Conservation (phyloP, 2,113 vertebrate genomes). For the Condylura cristata region DNA sequence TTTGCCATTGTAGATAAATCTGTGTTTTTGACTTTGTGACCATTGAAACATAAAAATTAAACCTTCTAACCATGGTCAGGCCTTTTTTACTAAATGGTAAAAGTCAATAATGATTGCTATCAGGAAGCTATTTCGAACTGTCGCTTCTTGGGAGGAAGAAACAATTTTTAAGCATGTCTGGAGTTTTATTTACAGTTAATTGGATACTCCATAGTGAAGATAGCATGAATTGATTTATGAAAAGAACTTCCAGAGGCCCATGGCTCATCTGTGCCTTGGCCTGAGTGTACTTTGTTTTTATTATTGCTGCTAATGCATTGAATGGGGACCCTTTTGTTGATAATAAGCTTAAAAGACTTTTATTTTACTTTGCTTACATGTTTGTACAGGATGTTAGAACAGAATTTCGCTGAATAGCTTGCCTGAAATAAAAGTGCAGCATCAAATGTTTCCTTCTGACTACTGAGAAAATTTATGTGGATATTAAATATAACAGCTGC, state of each 20-base stretch:
- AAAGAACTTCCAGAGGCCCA: background rate
- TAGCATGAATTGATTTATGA: slow-evolving; percentile 58
- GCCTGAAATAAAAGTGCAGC: slow-evolving; percentile 45
- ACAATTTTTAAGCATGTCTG: slow-evolving; percentile 32
- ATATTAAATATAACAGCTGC: background rate
- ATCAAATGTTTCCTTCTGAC: slow-evolving; percentile 53
- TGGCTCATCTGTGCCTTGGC: background rate
- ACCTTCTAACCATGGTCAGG: slow-evolving; percentile 41
- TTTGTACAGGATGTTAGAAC: slow-evolving; percentile 39
- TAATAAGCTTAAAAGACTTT: slow-evolving; percentile 72
- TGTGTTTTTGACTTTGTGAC: slow-evolving; percentile 59
- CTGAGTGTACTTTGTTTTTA: slow-evolving; percentile 61
- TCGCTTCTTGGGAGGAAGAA: slow-evolving; percentile 19
- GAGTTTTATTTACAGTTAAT: slow-evolving; percentile 59
- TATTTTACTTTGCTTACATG: slow-evolving; percentile 44
- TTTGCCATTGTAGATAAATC: slow-evolving; percentile 60
- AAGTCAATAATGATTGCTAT: slow-evolving; percentile 51
- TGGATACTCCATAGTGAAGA: slow-evolving; percentile 49
- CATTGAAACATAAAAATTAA: slow-evolving; percentile 72
- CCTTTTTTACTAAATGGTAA: slow-evolving; percentile 60
- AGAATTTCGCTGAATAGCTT: slow-evolving; percentile 61
- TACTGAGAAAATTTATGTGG: background rate
- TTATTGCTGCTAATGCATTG: slow-evolving; percentile 65
- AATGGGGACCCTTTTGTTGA: slow-evolving; percentile 34
- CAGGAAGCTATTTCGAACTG: slow-evolving; percentile 51